These are phyloP conservation scores for Lepeophtheirus salmonis DNA, from an alignment of 1,140 invertebrate genomes.

Conservation along the genomic window DNA sequence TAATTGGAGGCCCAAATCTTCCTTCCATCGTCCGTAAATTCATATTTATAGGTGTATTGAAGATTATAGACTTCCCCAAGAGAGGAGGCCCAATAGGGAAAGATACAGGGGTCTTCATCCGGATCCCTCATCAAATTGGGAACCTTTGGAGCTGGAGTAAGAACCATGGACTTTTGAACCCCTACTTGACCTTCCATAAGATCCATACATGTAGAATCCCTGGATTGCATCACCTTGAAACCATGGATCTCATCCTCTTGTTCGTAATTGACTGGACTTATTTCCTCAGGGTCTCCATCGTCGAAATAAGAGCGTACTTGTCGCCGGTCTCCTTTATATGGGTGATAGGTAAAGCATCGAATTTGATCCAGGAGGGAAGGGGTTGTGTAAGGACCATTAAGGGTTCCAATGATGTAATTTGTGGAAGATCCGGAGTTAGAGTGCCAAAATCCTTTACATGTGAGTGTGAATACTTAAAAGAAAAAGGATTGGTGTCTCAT, in stretches of 20 bases:
- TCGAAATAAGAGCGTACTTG: background rate
- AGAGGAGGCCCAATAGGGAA: background rate
- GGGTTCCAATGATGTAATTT: background rate
- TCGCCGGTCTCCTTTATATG: background rate
- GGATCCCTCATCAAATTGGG: background rate
- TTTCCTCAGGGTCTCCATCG: background rate
- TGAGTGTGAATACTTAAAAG: background rate
- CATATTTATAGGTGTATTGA: background rate
- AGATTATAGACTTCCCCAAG: background rate
- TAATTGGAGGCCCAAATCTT: background rate
- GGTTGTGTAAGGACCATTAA: background rate
- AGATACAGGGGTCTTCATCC: background rate
- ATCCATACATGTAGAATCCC: background rate
- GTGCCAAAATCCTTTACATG: background rate
- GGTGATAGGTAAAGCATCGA: background rate
- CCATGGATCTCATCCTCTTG: background rate
- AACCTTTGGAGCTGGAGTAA: background rate
- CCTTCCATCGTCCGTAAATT: background rate
- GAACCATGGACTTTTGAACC: background rate
- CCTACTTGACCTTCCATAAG: background rate
- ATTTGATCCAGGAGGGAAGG: background rate
- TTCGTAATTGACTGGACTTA: background rate
- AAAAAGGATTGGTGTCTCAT: too few species aligned
- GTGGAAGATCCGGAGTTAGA: background rate
- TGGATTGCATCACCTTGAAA: background rate